Percentiles rank a stretch among this genome's conserved stretches.
phyloP scores from a whole-genome alignment of 2,797 vertebrate genomes.

The Ispidina picta region DNA sequence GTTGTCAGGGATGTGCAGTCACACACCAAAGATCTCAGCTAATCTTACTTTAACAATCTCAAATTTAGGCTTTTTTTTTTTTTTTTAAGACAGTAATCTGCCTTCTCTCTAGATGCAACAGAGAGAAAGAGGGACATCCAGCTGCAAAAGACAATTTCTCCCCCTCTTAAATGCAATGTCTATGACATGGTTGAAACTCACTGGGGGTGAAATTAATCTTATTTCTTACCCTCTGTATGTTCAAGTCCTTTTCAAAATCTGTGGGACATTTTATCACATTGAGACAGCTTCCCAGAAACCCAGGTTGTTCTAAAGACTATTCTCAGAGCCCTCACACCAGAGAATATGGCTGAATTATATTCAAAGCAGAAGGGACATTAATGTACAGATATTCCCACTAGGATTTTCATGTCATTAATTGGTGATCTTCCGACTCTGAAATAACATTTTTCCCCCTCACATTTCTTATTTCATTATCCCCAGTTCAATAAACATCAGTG shows the following conservation, averaged over 20 bases:
- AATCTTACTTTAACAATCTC: background rate
- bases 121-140: background rate
- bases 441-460: slow-evolving; percentile 72
- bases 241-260: background rate
- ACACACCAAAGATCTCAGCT: background rate
- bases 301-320: background rate
- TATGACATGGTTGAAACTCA: background rate
- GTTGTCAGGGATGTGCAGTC: background rate
- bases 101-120: background rate
- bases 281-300: background rate
- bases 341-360: background rate
- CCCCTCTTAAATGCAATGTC: background rate
- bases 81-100: background rate
- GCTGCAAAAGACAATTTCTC: background rate
- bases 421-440: slow-evolving; percentile 77
- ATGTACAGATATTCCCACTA: slow-evolving; percentile 50
- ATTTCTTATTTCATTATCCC: slow-evolving; percentile 82
- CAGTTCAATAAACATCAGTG: slow-evolving; percentile 80
- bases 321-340: background rate
- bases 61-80: background rate
- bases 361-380: slow-evolving; percentile 33
- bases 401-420: slow-evolving; percentile 75
- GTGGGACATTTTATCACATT: background rate
- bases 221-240: background rate
- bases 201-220: background rate